Evolutionary conservation across 2,888 invertebrate genomes (phyloP).

Genomic region (Taenaris catops): DNA sequence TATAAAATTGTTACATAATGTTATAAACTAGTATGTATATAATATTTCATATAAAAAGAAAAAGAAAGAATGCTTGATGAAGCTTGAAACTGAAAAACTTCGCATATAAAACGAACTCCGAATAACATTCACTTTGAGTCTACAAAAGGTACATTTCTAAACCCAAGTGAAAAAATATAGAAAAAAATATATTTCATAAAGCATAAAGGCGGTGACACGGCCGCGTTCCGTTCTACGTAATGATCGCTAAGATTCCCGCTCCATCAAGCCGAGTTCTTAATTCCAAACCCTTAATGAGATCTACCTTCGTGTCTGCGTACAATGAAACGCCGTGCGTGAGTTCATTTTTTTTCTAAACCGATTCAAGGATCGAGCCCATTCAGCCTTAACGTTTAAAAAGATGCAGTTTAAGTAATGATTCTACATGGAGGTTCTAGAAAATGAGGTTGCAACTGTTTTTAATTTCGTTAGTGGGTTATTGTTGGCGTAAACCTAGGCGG

Average conservation of each 20-base stretch:
- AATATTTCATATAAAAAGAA: conserved; percentile 13
- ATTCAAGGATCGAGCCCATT: conserved; percentile 60
- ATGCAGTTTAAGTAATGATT: conserved; percentile 73
- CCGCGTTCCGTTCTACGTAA: conserved; percentile 58
- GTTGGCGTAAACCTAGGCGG: conserved; percentile 30
- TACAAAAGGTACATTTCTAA: conserved; percentile 32
- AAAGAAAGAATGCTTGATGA: conserved; percentile 23
- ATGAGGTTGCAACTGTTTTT: conserved; percentile 40
- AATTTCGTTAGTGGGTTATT: conserved; percentile 52
- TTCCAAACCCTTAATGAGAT: conserved; percentile 73
- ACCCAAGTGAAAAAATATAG: conserved; percentile 28
- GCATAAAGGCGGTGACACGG: conserved; percentile 33
- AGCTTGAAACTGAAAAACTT: conserved; percentile 21
- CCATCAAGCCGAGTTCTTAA: conserved; percentile 67
- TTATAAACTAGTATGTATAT: conserved; percentile 8
- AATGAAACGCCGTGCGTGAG: conserved; percentile 69
- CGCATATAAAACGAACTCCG: conserved; percentile 20
- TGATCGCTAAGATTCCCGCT: conserved; percentile 74
- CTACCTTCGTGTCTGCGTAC: conserved; percentile 70
- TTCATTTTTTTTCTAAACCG: conserved; percentile 48
- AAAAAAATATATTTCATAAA: conserved; percentile 34
- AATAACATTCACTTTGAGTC: conserved; percentile 25
- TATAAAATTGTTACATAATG: no score
- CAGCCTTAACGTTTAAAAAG: conserved; percentile 68
- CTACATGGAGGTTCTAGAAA: conserved; percentile 38